A percentile compares a stretch with the other conserved stretches of the same genome.
Evolutionary conservation across 1,140 invertebrate genomes (phyloP).

Genomic region (Papilio dardanus): DNA sequence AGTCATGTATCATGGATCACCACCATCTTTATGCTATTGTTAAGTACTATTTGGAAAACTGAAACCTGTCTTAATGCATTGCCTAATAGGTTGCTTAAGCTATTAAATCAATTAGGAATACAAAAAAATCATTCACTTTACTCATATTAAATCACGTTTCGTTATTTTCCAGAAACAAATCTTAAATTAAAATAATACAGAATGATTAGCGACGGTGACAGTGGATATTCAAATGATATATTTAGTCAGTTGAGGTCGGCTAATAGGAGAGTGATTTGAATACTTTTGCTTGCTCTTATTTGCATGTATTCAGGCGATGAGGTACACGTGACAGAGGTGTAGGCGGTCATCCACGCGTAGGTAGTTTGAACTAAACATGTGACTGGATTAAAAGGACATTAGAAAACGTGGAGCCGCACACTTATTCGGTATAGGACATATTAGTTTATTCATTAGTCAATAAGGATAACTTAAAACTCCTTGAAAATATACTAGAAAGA

Average conservation of each 20-base stretch:
- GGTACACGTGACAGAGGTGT: constrained; percentile 19
- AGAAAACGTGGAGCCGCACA: constrained; percentile 30
- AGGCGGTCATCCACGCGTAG: not conserved
- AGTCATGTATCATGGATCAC: no score
- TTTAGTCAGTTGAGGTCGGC: constrained; percentile 1
- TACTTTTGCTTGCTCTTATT: constrained; percentile 35
- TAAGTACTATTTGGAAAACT: no score
- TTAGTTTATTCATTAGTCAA: not conserved
- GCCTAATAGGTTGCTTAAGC: not conserved
- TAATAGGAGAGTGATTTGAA: constrained; percentile 27
- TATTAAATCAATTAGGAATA: not conserved
- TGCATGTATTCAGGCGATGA: constrained; percentile 22
- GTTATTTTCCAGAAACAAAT: not conserved
- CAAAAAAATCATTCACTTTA: no score
- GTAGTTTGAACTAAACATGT: constrained; percentile 32
- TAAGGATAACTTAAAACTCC: not conserved
- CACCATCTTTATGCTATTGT: no score
- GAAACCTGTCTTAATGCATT: no score
- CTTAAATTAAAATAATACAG: not conserved
- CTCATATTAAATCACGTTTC: not conserved
- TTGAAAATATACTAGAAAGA: not conserved
- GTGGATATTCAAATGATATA: not conserved
- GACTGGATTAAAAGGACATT: constrained; percentile 30
- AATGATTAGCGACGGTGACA: not conserved
- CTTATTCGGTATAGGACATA: not conserved